Base-by-base conservation (phyloP, 2,888 invertebrate genomes). In the Acrobasis suavella region DNA sequence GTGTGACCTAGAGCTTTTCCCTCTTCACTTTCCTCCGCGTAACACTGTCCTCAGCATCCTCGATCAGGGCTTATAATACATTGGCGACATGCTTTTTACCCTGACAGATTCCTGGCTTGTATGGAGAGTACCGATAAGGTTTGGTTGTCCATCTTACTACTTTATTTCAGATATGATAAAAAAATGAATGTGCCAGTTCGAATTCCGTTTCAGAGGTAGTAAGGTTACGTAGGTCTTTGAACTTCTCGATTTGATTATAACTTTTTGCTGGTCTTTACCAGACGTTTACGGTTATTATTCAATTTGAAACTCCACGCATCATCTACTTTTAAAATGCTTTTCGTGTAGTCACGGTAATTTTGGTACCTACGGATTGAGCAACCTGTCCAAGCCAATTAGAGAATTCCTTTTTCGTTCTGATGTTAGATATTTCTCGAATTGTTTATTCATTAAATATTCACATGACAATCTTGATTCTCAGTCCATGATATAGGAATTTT, bases 301-400 rank as follows among this genome's bases (percentile, higher is more conserved):
- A 7, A 52, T 52, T 32, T 52, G 2, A 52, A 17, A 12, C 52
- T 12, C n/a, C 32, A 32, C 52, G 32, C 22, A 32, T 52, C 16
- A 55, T 55, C 39, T 38, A n/a, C 55, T 17, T 39, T 9, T 16
- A 14, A 42, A 22, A 46, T 42, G 8, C 7, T 16, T 42, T 12
- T 56, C 56, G 8, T 14, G 16, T 55, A 42, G 17, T 56, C 17
- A 59, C 51, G 16, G 51, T 22, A 22, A 60, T 51, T 51, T 60
- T 9, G n/a, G 51, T n/a, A 3, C 38, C 12, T 7, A 9, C 1
- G 42, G 60, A 60, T n/a, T 52, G 60, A 9, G 38, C 39, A 60
- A 42, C 51, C 39, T 51, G 39, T n/a, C 22, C 16, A 16, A n/a
- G 32, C 16, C 50, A 60, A 51, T 60, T 51, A 52, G 8, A 7